Evolutionary conservation across 1,140 invertebrate genomes (phyloP).

Genomic region (Thaumatotibia leucotreta): DNA sequence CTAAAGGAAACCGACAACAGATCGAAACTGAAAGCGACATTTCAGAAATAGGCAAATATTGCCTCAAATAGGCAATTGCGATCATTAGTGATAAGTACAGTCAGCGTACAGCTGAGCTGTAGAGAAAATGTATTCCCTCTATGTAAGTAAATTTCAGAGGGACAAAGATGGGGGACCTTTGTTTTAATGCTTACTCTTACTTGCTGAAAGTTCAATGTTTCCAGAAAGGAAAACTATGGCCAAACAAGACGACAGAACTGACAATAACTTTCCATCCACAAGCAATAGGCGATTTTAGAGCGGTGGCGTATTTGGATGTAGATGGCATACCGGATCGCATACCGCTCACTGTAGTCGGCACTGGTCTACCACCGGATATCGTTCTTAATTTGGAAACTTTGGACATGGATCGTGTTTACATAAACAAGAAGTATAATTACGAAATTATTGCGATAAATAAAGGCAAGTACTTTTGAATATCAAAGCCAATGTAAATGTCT

Average conservation of each 20-base stretch:
- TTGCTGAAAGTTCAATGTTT: no score
- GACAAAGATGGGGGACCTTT: no score
- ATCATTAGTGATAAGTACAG: no score
- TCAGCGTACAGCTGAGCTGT: no score
- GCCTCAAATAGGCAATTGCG: no score
- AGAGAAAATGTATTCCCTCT: no score
- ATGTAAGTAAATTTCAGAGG: no score
- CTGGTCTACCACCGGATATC: slow-evolving; percentile 55
- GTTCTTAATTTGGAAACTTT: slow-evolving; percentile 58
- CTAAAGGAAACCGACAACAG: no score
- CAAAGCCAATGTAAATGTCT: no score
- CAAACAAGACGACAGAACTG: slow-evolving; percentile 57
- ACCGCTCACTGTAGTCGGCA: slow-evolving; percentile 50
- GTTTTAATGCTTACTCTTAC: no score
- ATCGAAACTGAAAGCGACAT: no score
- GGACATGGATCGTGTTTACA: slow-evolving; percentile 61
- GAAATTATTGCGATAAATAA: slow-evolving; percentile 62
- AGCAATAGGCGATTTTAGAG: slow-evolving; percentile 55
- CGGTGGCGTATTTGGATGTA: slow-evolving; percentile 54
- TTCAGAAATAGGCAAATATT: no score
- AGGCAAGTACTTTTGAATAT: slow-evolving; percentile 35
- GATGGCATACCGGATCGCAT: slow-evolving; percentile 51
- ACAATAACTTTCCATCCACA: slow-evolving; percentile 59
- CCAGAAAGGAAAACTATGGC: slow-evolving; percentile 60
- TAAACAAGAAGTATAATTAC: slow-evolving; percentile 62